Percentiles rank a stretch among this genome's conserved stretches.
phyloP scores from a whole-genome alignment of 2,888 invertebrate species.

The Heliconius ethilla region DNA sequence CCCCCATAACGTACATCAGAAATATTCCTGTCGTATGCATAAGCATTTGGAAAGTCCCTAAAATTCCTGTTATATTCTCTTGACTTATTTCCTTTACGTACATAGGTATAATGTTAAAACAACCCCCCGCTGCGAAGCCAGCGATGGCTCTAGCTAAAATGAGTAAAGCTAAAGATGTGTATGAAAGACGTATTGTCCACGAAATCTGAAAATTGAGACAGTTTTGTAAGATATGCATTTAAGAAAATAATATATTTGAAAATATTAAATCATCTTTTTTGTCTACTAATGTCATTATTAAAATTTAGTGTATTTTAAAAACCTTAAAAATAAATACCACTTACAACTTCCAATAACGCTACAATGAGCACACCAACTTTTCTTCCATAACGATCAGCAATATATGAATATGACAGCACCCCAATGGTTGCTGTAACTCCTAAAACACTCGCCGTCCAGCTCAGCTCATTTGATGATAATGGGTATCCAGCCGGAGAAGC shows the following conservation, averaged over 20 bases:
- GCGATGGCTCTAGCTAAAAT: conserved; percentile 54
- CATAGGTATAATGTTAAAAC: conserved; percentile 59
- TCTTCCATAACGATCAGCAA: conserved; percentile 69
- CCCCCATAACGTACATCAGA: conserved; percentile 58
- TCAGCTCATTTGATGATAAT: conserved; percentile 57
- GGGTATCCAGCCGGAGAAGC: conserved; percentile 55
- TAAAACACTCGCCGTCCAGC: conserved; percentile 67
- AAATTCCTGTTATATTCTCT: conserved; percentile 57
- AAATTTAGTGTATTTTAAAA: too few species aligned
- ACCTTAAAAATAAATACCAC: conserved; percentile 44
- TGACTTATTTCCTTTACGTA: conserved; percentile 65
- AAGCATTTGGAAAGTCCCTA: conserved; percentile 54
- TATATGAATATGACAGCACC: conserved; percentile 62
- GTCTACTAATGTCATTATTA: too few species aligned
- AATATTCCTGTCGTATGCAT: conserved; percentile 58
- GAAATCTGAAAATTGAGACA: conserved; percentile 55
- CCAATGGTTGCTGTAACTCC: conserved; percentile 64
- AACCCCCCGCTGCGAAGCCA: conserved; percentile 58
- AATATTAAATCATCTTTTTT: too few species aligned
- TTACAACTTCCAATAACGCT: conserved; percentile 70
- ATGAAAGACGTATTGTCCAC: conserved; percentile 60
- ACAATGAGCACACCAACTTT: conserved; percentile 67
- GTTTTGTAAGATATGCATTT: background rate
- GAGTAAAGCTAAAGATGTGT: conserved; percentile 53
- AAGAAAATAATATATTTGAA: too few species aligned